Base-by-base conservation (phyloP, 1,140 invertebrate species). In the Stegodyphus dumicola region DNA sequence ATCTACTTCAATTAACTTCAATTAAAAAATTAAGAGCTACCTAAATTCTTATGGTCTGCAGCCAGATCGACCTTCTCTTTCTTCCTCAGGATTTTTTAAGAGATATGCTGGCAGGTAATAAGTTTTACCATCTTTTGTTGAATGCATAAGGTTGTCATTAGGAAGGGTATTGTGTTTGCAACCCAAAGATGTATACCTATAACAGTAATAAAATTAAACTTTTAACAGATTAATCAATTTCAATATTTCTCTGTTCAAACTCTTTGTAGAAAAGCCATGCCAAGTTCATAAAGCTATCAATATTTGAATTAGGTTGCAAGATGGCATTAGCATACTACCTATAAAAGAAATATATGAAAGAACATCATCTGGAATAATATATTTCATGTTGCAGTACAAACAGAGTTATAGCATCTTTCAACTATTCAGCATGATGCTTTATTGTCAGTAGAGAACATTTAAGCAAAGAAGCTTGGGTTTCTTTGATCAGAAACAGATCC, bases 151-250 rank as follows among this genome's bases (percentile, higher is more conserved):
- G 52, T 93, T 89, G 5, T 95, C 94, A 93, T 98, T 98, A 2
- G 93, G 95, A 79, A 92, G 90, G 0, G 96, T 98, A 89, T 96
- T 96, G 7, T 93, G 91, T 88, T 91, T 92, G 88, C 93, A 94
- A 33, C 96, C 97, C 77, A 98, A 91, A 70, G 96, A 98, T 1
- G 96, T 96, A 89, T 96, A 98, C 48, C 94, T 33, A 76, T 17
- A 56, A 54, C n/a, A 60, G n/a, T 56, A 18, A 15, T 17, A 76
- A 60, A 76, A 76, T 56, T 76, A 76, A 49, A 76, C 9, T 60
- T 9, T 60, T 60, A 11, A 11, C 9, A 60, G 5, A 60, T 11
- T 33, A 33, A 33, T 33, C 33, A 33, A 33, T 33, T 33, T 33
- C 33, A 33, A 33, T 33, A 33, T 3, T 33, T 3, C 33, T 33